These are phyloP conservation scores for Neria commutata DNA, from an alignment of 2,888 invertebrate species.

Conservation along the genomic window DNA sequence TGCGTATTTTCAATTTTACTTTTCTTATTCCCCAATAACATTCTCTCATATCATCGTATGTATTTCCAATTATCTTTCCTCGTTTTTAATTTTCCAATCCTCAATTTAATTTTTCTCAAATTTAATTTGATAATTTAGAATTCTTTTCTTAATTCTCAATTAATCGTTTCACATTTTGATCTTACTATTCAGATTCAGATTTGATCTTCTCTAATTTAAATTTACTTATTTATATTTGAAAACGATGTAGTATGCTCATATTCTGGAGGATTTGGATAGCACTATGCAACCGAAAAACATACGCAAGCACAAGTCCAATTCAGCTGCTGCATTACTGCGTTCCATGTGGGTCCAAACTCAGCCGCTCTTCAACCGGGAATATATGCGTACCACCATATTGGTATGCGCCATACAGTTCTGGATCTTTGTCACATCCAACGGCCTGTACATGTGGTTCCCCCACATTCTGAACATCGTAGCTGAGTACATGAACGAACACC, in stretches of 20 bases:
- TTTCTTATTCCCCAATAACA: too few species aligned
- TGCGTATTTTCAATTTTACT: too few species aligned
- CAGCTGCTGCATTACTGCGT: conserved; percentile 31
- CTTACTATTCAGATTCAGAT: too few species aligned
- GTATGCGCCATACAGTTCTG: conserved; percentile 54
- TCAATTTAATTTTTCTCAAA: too few species aligned
- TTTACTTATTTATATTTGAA: too few species aligned
- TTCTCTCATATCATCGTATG: too few species aligned
- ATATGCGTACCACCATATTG: conserved; percentile 46
- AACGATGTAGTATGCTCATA: conserved; percentile 37
- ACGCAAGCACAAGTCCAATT: conserved; percentile 1
- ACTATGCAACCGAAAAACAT: conserved; percentile 28
- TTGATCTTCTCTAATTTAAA: too few species aligned
- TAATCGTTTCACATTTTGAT: too few species aligned
- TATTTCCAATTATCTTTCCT: too few species aligned
- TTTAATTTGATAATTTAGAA: too few species aligned
- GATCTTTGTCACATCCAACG: conserved; percentile 48
- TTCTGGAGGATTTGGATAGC: conserved; percentile 40
- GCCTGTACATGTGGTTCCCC: conserved; percentile 57
- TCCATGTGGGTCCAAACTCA: conserved; percentile 55
- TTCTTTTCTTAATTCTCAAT: too few species aligned
- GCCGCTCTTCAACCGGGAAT: conserved; percentile 48
- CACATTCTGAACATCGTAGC: conserved; percentile 54
- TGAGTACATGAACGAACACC: conserved; percentile 42
- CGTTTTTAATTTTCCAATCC: too few species aligned